These are phyloP conservation scores for Rhynchonycteris naso DNA, from an alignment of 2,797 vertebrate genomes.

Conservation along the genomic window DNA sequence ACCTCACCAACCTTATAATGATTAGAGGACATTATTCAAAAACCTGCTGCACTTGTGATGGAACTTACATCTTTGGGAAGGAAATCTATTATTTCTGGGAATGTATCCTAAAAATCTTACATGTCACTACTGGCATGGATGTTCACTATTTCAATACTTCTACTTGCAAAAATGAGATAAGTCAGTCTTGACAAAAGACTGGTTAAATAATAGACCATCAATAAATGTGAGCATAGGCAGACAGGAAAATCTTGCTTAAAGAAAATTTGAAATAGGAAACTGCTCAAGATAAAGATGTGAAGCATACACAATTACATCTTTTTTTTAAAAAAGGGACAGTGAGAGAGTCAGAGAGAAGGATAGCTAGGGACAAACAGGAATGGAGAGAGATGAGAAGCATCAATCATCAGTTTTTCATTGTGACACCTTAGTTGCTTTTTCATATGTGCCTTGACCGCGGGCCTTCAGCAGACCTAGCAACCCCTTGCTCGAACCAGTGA, in stretches of 20 bases:
- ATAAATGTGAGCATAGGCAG: not conserved
- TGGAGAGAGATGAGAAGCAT: too few species aligned
- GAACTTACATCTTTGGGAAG: not conserved
- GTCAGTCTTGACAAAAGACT: not conserved
- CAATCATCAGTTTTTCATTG: too few species aligned
- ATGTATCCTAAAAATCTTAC: not conserved
- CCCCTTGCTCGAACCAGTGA: too few species aligned
- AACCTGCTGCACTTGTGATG: not conserved
- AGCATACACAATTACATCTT: not conserved
- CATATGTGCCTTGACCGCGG: too few species aligned
- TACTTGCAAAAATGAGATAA: constrained; percentile 24
- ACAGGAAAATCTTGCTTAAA: not conserved
- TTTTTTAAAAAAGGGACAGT: not conserved
- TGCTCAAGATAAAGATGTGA: not conserved
- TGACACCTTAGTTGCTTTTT: too few species aligned
- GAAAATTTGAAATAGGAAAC: not conserved
- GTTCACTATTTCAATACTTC: not conserved
- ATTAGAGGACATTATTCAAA: not conserved
- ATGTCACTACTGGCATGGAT: not conserved
- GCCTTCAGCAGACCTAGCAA: too few species aligned
- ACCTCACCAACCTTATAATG: not conserved
- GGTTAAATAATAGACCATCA: not conserved
- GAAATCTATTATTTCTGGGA: not conserved
- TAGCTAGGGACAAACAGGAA: too few species aligned
- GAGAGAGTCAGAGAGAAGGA: too few species aligned